Base-by-base conservation (phyloP, 1,140 invertebrate genomes). In the Tetramorium alpestre region DNA sequence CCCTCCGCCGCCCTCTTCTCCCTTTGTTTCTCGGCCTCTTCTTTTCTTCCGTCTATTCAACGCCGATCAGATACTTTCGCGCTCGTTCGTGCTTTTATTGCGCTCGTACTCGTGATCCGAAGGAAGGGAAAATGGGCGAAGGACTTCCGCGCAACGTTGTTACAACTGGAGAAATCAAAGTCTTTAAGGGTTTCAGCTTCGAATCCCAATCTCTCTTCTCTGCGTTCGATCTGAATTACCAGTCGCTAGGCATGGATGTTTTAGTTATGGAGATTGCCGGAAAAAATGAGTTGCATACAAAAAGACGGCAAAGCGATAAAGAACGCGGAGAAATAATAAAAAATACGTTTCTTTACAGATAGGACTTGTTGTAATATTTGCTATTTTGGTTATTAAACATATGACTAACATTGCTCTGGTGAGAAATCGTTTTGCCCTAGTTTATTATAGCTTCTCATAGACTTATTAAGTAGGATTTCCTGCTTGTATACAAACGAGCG, bases 21-120 rank as follows among this genome's bases (percentile, higher is more conserved):
- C 22, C 28, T 69, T 25, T 28, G 41, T 33, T 41, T 44, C 47
- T 16, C 25, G 4, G 7, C 18, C 58, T 62, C 54, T 76, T 82
- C 70, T 87, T 73, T 88, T 28, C 82, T 87, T 69, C 54, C 87
- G 75, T 88, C 86, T 87, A 87, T 89, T 89, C 82, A 82, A 70
- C 72, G 49, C 70, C 56, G 89, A 77, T 90, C 73, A 77, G 72
- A 51, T 70, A 54, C 54, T 56, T 85, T 84, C 47, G 22, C 73
- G 70, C 60, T 88, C 77, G 72, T 41, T 88, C 80, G 25, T 54
- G 28, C 77, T 75, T 81, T 89, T 89, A 87, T 81, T 87, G 84
- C 76, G n/a, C 67, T 65, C 65, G 51, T 62, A 62, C 11, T 47
- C 86, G 87, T 62, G 60, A 84, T 84, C 70, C 67, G 80, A 62